Percentiles rank a stretch among this genome's conserved stretches.
Evolutionary conservation across 2,888 invertebrate genomes (phyloP).

Genomic region (Parnassius apollo): DNA sequence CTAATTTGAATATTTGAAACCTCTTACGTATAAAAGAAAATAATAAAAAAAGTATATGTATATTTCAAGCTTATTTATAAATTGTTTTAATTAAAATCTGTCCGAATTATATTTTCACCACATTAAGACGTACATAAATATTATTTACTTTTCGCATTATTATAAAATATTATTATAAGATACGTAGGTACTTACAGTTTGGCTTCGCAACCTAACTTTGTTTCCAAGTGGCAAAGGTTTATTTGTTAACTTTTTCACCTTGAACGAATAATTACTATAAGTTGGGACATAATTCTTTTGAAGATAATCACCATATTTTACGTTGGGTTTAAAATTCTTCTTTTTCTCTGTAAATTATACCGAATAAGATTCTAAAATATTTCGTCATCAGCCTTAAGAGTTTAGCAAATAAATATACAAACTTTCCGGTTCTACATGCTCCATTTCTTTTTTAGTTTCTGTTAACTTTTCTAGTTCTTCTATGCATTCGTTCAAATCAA

Average conservation of each 20-base stretch:
- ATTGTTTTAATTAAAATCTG: no score
- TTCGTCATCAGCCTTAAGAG: no score
- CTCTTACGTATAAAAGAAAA: no score
- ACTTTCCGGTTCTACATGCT: conserved; percentile 39
- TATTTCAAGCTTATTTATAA: no score
- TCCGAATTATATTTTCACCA: neutral
- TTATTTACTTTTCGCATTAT: neutral
- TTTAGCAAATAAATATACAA: conserved; percentile 28
- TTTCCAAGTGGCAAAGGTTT: conserved; percentile 49
- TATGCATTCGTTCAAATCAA: conserved; percentile 64
- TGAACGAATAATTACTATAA: conserved; percentile 40
- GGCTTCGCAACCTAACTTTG: conserved; percentile 54
- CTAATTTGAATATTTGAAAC: no score
- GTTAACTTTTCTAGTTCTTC: conserved; percentile 50
- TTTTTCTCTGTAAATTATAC: conserved; percentile 42
- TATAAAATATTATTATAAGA: no score
- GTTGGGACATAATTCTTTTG: conserved; percentile 52
- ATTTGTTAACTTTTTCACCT: conserved; percentile 28
- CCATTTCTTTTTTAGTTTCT: conserved; percentile 34
- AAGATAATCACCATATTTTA: conserved; percentile 58
- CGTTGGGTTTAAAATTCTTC: conserved; percentile 48
- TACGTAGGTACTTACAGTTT: conserved; percentile 41
- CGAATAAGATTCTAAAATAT: no score
- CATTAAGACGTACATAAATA: neutral
- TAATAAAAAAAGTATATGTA: no score